Evolutionary conservation across 2,113 vertebrate genomes (phyloP).

Genomic region (Vulpes ferrilata): DNA sequence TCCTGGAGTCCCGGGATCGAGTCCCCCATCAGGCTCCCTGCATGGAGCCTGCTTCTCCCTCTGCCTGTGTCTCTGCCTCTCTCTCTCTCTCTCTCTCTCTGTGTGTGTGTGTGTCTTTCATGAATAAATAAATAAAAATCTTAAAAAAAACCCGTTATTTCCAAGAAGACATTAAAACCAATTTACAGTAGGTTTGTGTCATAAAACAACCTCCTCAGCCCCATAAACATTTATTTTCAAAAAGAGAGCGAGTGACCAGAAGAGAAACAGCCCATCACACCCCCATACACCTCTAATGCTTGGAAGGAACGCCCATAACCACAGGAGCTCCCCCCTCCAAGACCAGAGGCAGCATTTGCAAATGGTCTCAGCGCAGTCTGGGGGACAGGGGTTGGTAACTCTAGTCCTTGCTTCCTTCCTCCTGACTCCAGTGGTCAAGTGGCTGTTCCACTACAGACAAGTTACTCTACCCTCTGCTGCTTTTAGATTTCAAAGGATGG

Average conservation of each 20-base stretch:
- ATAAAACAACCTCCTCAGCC: not conserved
- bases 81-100: too few relatives aligned
- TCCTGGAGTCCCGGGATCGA: too few relatives aligned
- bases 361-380: not conserved
- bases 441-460: not conserved
- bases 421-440: too few relatives aligned
- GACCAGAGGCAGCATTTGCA: not conserved
- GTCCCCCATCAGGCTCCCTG: too few relatives aligned
- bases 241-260: not conserved
- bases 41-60: too few relatives aligned
- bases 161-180: not conserved
- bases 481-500: not conserved
- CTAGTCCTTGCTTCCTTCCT: too few relatives aligned
- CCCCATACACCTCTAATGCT: fast-evolving
- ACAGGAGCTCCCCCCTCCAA: fast-evolving
- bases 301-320: not conserved
- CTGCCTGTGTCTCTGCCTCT: too few relatives aligned
- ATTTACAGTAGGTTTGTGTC: not conserved
- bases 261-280: not conserved
- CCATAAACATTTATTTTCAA: not conserved
- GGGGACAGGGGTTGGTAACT: not conserved
- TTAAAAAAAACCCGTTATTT: not conserved
- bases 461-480: not conserved
- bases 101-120: too few relatives aligned
- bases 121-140: too few relatives aligned